These are phyloP conservation scores for Dasyornis broadbenti DNA, from an alignment of 2,113 vertebrate species.

Conservation along the genomic window DNA sequence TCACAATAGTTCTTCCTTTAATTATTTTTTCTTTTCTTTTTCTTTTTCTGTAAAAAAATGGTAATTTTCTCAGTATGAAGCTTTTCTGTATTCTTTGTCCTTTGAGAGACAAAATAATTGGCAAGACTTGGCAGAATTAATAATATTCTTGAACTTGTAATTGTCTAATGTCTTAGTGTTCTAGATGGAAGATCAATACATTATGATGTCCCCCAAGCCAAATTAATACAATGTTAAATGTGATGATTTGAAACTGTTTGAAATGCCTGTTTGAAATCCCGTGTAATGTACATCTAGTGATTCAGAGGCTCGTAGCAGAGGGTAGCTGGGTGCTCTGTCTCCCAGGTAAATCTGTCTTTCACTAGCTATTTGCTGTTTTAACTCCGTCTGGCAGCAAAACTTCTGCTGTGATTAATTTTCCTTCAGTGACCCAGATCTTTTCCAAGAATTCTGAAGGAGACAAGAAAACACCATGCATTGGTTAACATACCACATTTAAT, in stretches of 20 bases:
- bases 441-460: background rate
- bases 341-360: background rate
- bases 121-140: constrained; percentile 20
- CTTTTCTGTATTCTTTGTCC: background rate
- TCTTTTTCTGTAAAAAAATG: background rate
- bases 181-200: constrained; percentile 28
- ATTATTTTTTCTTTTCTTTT: background rate
- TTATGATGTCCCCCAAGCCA: constrained; percentile 25
- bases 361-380: background rate
- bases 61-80: background rate
- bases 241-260: background rate
- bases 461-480: background rate
- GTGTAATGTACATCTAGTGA: background rate
- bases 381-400: background rate
- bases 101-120: constrained; percentile 28
- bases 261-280: background rate
- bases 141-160: constrained; percentile 40
- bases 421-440: background rate
- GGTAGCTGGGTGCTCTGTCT: background rate
- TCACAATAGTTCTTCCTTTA: background rate
- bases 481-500: background rate
- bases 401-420: background rate
- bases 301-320: background rate
- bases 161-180: constrained; percentile 8
- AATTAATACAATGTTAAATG: constrained; percentile 3